Evolutionary conservation across 2,888 invertebrate genomes (phyloP).

Genomic region (Barypeithes pellucidus): DNA sequence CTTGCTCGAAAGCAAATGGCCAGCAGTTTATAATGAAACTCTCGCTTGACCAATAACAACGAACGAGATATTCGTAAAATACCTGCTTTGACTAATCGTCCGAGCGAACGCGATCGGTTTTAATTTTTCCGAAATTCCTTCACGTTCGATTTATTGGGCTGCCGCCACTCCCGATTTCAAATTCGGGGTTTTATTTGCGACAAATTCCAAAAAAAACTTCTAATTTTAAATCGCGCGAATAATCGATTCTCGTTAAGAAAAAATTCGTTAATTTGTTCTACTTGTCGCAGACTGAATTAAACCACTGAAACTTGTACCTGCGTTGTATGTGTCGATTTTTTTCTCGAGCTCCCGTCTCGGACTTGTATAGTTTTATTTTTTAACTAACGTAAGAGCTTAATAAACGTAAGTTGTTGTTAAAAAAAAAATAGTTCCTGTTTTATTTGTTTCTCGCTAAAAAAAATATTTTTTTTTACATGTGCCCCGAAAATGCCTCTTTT

Average conservation of each 20-base stretch:
- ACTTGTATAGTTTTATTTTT: constrained; percentile 60
- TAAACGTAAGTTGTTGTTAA: constrained; percentile 40
- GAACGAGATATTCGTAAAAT: too few species aligned
- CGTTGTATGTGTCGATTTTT: constrained; percentile 47
- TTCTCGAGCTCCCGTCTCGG: constrained; percentile 53
- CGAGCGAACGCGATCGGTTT: too few species aligned
- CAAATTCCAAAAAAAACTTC: neutral
- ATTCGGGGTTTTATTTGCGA: neutral
- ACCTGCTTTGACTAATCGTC: too few species aligned
- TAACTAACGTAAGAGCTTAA: constrained; percentile 54
- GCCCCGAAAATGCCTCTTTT: too few species aligned
- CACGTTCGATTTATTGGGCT: too few species aligned
- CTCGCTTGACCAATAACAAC: too few species aligned
- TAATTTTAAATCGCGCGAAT: neutral
- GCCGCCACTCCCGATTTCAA: neutral
- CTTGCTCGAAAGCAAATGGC: too few species aligned
- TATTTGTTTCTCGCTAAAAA: neutral
- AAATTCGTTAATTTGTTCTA: neutral
- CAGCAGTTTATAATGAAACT: too few species aligned
- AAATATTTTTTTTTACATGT: too few species aligned
- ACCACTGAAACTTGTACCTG: constrained; percentile 16
- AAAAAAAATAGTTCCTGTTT: neutral
- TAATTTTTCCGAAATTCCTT: too few species aligned
- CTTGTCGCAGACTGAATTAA: constrained; percentile 1
- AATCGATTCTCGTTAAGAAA: neutral